phyloP scores from a whole-genome alignment of 2,888 invertebrate genomes.

The Heteromyza rotundicornis region DNA sequence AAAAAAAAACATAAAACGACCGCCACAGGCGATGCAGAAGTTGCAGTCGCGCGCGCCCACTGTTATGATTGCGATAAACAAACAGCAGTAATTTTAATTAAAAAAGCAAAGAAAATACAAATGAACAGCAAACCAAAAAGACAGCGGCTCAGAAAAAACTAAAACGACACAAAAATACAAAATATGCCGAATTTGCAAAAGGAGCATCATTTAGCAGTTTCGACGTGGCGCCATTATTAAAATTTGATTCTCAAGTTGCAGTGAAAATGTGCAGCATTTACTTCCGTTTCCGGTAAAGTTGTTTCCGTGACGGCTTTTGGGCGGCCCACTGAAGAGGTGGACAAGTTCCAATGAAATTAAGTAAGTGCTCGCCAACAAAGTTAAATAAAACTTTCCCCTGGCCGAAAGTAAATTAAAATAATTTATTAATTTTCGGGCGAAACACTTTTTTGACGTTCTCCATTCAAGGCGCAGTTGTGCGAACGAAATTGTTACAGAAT shows the following conservation, averaged over 20 bases:
- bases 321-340: background rate
- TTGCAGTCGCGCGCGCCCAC: too few species aligned
- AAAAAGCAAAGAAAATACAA: constrained; percentile 20
- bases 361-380: too few species aligned
- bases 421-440: too few species aligned
- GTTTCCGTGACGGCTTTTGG: background rate
- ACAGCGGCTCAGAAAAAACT: background rate
- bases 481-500: too few species aligned
- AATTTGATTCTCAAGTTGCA: background rate
- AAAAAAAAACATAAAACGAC: constrained; percentile 8
- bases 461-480: too few species aligned
- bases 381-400: constrained; percentile 20
- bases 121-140: constrained; percentile 3
- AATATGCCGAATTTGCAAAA: constrained; percentile 1
- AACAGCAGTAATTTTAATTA: constrained; percentile 12
- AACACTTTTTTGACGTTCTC: too few species aligned
- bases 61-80: constrained; percentile 18
- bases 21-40: constrained; percentile 18
- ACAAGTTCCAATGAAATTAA: too few species aligned
- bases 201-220: background rate
- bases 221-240: background rate
- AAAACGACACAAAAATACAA: background rate
- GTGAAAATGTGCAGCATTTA: background rate
- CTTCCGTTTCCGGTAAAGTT: background rate
- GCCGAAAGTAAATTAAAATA: constrained; percentile 24